phyloP scores from a whole-genome alignment of 2,797 vertebrate genomes.

The Sebastes dallii region DNA sequence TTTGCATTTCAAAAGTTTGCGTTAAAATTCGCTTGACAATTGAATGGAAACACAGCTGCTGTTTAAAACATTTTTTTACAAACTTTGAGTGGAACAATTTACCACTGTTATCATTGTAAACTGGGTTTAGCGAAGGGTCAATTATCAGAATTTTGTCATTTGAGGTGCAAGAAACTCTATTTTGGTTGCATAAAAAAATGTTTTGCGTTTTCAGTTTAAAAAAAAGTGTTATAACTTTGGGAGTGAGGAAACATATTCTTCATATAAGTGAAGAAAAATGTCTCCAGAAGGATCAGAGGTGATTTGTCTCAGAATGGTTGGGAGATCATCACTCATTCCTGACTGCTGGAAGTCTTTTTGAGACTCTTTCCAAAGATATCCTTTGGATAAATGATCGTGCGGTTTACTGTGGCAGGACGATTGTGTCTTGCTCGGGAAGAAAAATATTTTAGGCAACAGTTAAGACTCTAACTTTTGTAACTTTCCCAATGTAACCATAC shows the following conservation, averaged over 20 bases:
- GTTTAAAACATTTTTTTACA: neutral
- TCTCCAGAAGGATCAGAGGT: neutral
- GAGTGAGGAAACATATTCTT: neutral
- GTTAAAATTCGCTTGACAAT: too few species aligned
- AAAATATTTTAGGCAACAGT: conserved; percentile 4
- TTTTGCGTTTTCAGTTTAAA: neutral
- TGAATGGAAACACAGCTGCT: too few species aligned
- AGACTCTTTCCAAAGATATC: conserved; percentile 17
- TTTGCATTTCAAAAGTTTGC: too few species aligned
- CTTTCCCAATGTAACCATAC: neutral
- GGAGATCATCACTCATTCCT: conserved; percentile 40
- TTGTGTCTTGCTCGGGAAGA: neutral
- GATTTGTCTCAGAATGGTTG: neutral
- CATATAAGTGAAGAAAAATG: neutral
- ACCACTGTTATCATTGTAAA: neutral
- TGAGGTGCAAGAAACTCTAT: neutral
- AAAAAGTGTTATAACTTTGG: neutral
- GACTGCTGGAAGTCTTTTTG: conserved; percentile 6
- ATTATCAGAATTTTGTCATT: neutral
- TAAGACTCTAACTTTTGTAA: neutral
- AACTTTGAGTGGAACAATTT: neutral
- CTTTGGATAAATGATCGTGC: conserved; percentile 7
- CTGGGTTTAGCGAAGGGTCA: neutral
- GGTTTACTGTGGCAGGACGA: conserved; percentile 1
- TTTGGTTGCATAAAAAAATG: neutral